Base-by-base conservation (phyloP, 2,888 invertebrate genomes). In the Agrotis exclamationis region DNA sequence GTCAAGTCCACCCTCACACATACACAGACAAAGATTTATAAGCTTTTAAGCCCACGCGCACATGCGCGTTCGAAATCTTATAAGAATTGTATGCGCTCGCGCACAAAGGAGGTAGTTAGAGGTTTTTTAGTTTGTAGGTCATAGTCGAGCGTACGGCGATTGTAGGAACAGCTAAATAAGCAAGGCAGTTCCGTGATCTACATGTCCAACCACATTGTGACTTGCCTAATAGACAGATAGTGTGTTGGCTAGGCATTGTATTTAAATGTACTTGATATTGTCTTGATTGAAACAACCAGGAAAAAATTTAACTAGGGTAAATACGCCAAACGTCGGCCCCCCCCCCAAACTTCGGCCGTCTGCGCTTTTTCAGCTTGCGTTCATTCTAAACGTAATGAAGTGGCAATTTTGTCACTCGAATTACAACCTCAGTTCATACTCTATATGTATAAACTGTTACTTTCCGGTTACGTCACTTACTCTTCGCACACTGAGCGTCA, bases 101-200 rank as follows among this genome's bases (percentile, higher is more conserved):
- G 83, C 85, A 88, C 88, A 86, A 88, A 87, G 84, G 50, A 60
- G 73, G 63, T 24, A 58, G 48, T 87, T 88, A 88, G 73, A 88
- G 88, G 89, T 92, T 93, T 94, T 93, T 95, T 93, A 85, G 89
- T 92, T 94, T 94, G 91, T 95, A 92, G 95, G 95, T 94, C 94
- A 92, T 82, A 83, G 83, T 81, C 80, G 84, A 83, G 72, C 83
- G 65, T 70, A 73, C 83, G 83, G 82, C 82, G 84, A 84, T 82
- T 80, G 79, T 79, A 74, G 84, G 86, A 90, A 86, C 84, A 79
- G 85, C 83, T 82, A 84, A 78, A 79, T 85, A 85, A 88, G 84
- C 87, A 82, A 87, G 88, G 81, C 86, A 90, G 91, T 93, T 93
- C 93, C 92, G 93, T 92, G 91, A 93, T 91, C 92, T 87, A 91